These are phyloP conservation scores for Scortum barcoo DNA, from an alignment of 2,113 vertebrate genomes.

Conservation along the genomic window DNA sequence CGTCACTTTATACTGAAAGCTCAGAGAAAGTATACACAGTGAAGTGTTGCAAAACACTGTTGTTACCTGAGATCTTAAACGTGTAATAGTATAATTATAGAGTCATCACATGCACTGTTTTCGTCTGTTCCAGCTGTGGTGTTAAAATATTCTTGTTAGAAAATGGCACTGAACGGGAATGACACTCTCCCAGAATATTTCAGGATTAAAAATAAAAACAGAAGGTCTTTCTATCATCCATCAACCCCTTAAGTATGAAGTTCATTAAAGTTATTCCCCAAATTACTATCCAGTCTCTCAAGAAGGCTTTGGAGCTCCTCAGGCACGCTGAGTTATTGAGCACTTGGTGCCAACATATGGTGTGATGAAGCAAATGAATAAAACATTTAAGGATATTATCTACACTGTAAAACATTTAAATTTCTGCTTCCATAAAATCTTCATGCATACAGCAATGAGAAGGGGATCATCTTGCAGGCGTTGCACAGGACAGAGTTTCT, in stretches of 20 bases:
- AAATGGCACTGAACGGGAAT: conserved; percentile 8
- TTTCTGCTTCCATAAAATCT: conserved; percentile 23
- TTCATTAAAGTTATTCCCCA: conserved; percentile 19
- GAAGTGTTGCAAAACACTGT: conserved; percentile 4
- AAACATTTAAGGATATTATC: conserved; percentile 30
- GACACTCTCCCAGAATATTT: neutral
- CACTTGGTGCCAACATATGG: conserved; percentile 8
- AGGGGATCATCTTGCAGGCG: neutral
- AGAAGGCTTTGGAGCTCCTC: conserved; percentile 17
- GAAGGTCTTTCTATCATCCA: neutral
- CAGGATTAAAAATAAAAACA: conserved; percentile 14
- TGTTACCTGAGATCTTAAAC: conserved; percentile 7
- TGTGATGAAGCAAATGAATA: conserved; percentile 18
- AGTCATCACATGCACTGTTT: conserved; percentile 20
- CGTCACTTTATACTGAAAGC: neutral
- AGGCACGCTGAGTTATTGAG: conserved; percentile 7
- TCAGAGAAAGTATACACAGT: conserved; percentile 5
- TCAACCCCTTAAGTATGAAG: conserved; percentile 16
- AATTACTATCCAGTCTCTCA: conserved; percentile 22
- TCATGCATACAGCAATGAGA: neutral
- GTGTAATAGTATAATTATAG: conserved; percentile 20
- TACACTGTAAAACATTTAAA: conserved; percentile 3
- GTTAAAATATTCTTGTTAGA: conserved; percentile 1
- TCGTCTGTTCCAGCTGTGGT: neutral
- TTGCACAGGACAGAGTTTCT: neutral